phyloP scores from a whole-genome alignment of 2,888 invertebrate species.

The Cataglyphis rosenhaueri region DNA sequence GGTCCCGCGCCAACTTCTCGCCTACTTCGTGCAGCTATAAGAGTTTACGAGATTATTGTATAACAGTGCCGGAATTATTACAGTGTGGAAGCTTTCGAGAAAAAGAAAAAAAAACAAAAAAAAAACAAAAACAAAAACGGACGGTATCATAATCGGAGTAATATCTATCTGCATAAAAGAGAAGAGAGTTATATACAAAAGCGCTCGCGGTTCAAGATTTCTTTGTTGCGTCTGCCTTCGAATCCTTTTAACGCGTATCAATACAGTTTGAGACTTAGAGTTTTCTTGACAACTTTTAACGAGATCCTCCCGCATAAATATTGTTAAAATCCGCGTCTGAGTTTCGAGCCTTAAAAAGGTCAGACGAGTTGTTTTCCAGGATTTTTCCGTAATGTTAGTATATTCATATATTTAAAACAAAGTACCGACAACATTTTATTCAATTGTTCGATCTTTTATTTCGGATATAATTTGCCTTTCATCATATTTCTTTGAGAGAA shows the following conservation, averaged over 20 bases:
- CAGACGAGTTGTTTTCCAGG: conserved; percentile 30
- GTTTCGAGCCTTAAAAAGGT: conserved; percentile 18
- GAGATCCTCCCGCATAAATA: conserved; percentile 42
- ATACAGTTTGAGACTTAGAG: conserved; percentile 35
- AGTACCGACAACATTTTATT: conserved; percentile 26
- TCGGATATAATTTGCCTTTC: background rate
- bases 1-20: conserved; percentile 47
- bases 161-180: conserved; percentile 26
- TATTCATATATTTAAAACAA: conserved; percentile 19
- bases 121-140: conserved; percentile 14
- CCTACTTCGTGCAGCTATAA: conserved; percentile 30
- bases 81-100: conserved; percentile 26
- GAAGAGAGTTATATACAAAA: background rate
- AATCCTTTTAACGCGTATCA: conserved; percentile 27
- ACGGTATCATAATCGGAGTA: conserved; percentile 8
- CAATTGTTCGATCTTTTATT: background rate
- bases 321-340: conserved; percentile 41
- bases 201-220: conserved; percentile 3
- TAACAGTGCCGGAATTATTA: conserved; percentile 46
- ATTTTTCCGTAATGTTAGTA: background rate
- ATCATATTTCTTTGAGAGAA: background rate
- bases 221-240: conserved; percentile 38
- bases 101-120: background rate
- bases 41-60: conserved; percentile 49
- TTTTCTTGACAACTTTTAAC: conserved; percentile 43